Conservation (phyloP, 2,888 invertebrate species). For the Branchellion lobata region DNA sequence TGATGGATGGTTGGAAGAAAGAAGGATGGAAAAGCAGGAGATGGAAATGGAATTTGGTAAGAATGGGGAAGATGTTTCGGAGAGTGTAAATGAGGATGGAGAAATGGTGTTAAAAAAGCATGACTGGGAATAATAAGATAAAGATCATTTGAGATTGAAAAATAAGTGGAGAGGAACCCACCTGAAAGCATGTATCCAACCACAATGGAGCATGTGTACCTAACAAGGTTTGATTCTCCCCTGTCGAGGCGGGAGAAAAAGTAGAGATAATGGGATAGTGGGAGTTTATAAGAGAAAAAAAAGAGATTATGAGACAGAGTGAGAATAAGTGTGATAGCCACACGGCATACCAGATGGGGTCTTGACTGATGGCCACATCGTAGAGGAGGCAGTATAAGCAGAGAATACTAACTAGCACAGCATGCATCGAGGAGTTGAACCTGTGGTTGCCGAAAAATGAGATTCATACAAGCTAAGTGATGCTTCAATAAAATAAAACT, state of each 20-base stretch:
- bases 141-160: too few relatives aligned
- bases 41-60: too few relatives aligned
- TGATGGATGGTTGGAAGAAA: too few relatives aligned
- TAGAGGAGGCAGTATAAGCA: slow-evolving; percentile 58
- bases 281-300: not conserved
- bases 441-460: slow-evolving; percentile 51
- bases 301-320: too few relatives aligned
- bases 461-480: not conserved
- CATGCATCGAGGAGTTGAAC: slow-evolving; percentile 58
- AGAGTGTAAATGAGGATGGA: too few relatives aligned
- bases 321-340: too few relatives aligned
- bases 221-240: slow-evolving; percentile 57
- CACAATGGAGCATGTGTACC: slow-evolving; percentile 58
- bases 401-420: slow-evolving; percentile 57
- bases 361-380: slow-evolving; percentile 53
- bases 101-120: not conserved
- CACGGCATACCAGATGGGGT: slow-evolving; percentile 57
- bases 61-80: too few relatives aligned
- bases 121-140: too few relatives aligned
- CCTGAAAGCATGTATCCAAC: slow-evolving; percentile 59
- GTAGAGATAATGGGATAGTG: not conserved
- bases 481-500: slow-evolving; percentile 28
- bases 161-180: slow-evolving; percentile 49
- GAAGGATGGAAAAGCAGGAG: too few relatives aligned
- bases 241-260: slow-evolving; percentile 50